Conservation (phyloP, 2,113 vertebrate species). For the Neopipo cinnamomea region DNA sequence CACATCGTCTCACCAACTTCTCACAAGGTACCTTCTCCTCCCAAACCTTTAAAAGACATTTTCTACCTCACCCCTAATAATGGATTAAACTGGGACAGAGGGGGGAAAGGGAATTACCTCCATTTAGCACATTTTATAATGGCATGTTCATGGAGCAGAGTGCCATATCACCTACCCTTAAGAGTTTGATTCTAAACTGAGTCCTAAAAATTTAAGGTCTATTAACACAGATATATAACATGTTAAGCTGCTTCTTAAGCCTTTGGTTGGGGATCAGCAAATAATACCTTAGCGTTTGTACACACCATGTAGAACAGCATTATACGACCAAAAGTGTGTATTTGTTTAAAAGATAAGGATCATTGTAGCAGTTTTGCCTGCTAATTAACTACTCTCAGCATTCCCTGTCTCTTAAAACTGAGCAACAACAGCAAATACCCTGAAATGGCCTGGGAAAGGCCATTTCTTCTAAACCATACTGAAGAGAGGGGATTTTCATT, state of each 20-base stretch:
- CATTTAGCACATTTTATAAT: not conserved
- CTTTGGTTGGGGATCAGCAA: not conserved
- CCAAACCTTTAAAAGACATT: not conserved
- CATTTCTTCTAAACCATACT: fast-evolving
- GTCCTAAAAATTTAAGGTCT: not conserved
- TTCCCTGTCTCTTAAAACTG: not conserved
- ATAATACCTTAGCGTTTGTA: fast-evolving
- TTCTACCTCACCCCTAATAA: not conserved
- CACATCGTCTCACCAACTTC: too few relatives aligned
- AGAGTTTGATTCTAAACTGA: not conserved
- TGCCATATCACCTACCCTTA: not conserved
- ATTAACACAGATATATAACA: fast-evolving
- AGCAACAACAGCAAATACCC: not conserved
- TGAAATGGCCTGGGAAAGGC: not conserved
- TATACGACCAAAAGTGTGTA: fast-evolving
- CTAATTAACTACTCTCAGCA: not conserved
- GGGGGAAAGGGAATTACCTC: not conserved
- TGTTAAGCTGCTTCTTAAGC: not conserved
- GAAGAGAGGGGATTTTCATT: not conserved
- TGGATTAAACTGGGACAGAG: fast-evolving
- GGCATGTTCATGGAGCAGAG: not conserved
- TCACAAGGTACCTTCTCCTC: not conserved
- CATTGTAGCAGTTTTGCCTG: not conserved
- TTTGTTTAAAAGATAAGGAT: not conserved
- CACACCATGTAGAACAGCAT: not conserved